Evolutionary conservation across 2,113 vertebrate species (phyloP).

Genomic region (Pontoporia blainvillei): DNA sequence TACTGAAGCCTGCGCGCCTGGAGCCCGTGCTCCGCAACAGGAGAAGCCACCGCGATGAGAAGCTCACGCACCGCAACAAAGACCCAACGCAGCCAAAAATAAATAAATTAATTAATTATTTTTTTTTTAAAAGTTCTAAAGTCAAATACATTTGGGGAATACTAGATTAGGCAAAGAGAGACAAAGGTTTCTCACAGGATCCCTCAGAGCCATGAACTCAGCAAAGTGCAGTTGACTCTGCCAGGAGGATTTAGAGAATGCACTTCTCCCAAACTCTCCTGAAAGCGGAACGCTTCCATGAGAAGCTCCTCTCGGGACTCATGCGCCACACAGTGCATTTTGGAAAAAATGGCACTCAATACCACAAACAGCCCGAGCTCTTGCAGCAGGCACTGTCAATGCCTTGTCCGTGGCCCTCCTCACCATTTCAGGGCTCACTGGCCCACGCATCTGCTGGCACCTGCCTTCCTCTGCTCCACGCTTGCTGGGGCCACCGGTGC

Average conservation of each 20-base stretch:
- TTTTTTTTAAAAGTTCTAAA: neutral
- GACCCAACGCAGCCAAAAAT: too few relatives aligned
- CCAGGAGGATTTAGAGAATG: neutral
- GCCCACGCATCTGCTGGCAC: neutral
- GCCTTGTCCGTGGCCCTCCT: neutral
- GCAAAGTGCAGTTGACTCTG: accelerated
- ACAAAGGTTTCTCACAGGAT: neutral
- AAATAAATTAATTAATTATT: too few relatives aligned
- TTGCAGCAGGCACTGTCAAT: too few relatives aligned
- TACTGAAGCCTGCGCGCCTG: too few relatives aligned
- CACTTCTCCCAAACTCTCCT: neutral
- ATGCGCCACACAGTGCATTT: neutral
- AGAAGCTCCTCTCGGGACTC: neutral
- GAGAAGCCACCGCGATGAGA: too few relatives aligned
- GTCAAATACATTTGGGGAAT: neutral
- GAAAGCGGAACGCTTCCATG: neutral
- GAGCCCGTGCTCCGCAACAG: too few relatives aligned
- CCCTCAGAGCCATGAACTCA: neutral
- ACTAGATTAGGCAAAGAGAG: neutral
- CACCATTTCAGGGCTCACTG: too few relatives aligned
- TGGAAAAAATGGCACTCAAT: neutral
- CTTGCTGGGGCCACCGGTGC: neutral
- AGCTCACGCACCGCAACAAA: too few relatives aligned
- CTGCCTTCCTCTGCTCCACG: neutral
- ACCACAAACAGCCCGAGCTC: neutral